Conservation (phyloP, 2,797 vertebrate genomes). For the Bucorvus abyssinicus region DNA sequence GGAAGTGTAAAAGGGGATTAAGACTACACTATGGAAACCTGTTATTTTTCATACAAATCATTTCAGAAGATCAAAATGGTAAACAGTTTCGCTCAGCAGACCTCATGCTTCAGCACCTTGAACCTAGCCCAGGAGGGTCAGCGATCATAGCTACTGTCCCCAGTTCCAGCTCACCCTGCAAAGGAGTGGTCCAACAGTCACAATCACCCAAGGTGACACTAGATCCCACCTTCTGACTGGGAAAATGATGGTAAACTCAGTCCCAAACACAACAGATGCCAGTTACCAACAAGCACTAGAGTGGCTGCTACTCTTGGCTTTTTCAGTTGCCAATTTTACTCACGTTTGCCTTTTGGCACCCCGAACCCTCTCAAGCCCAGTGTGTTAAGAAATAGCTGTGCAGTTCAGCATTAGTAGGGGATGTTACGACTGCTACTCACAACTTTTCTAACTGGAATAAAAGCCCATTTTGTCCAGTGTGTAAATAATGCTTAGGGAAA, state of each 20-base stretch:
- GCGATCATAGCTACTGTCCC: background rate
- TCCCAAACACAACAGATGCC: background rate
- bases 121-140: background rate
- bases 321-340: background rate
- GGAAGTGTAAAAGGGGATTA: background rate
- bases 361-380: background rate
- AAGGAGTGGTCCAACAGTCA: background rate
- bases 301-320: background rate
- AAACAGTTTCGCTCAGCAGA: background rate
- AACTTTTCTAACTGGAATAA: background rate
- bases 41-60: background rate
- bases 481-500: background rate
- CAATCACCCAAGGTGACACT: background rate
- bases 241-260: background rate
- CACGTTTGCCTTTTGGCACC: background rate
- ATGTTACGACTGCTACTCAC: background rate
- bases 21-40: background rate
- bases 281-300: background rate
- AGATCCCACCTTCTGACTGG: background rate
- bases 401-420: background rate
- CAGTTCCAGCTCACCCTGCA: background rate
- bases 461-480: background rate
- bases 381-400: background rate
- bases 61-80: background rate
- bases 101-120: background rate